A percentile compares a stretch with the other conserved stretches of the same genome.
Conservation (phyloP, 2,888 invertebrate species). For the Acleris cristana region DNA sequence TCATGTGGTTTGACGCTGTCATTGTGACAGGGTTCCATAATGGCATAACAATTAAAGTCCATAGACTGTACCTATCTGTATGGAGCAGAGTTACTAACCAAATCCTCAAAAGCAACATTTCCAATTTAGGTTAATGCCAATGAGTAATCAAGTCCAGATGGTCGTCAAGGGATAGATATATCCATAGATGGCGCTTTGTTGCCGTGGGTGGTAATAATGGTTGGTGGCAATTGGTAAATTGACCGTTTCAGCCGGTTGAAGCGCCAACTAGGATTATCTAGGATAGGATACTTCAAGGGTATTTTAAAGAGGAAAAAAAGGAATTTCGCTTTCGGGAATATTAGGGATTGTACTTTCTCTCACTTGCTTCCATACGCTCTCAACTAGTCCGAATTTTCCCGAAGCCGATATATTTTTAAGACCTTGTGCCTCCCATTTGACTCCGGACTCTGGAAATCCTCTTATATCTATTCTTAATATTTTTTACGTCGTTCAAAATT, state of each 20-base stretch:
- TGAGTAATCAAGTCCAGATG: slow-evolving; percentile 29
- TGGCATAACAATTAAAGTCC: too few relatives aligned
- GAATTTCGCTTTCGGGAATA: neutral
- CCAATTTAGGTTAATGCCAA: slow-evolving; percentile 15
- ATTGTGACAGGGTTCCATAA: too few relatives aligned
- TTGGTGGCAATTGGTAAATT: slow-evolving; percentile 29
- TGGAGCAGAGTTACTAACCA: neutral
- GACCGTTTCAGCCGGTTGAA: slow-evolving; percentile 1
- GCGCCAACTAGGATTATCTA: slow-evolving; percentile 2
- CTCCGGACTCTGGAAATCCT: too few relatives aligned
- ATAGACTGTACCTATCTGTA: neutral
- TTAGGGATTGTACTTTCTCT: too few relatives aligned
- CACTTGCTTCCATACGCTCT: too few relatives aligned
- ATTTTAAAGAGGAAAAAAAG: neutral
- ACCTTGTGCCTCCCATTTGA: too few relatives aligned
- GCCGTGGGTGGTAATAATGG: slow-evolving; percentile 32
- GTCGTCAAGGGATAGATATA: slow-evolving; percentile 16
- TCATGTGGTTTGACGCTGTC: too few relatives aligned
- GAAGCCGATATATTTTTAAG: too few relatives aligned
- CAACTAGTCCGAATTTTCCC: too few relatives aligned
- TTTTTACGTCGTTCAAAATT: too few relatives aligned
- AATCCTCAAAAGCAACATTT: neutral
- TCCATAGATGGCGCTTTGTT: slow-evolving; percentile 11
- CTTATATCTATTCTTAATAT: too few relatives aligned
- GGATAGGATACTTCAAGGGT: neutral